Conservation (phyloP, 2,113 vertebrate species). For the Bucco capensis region DNA sequence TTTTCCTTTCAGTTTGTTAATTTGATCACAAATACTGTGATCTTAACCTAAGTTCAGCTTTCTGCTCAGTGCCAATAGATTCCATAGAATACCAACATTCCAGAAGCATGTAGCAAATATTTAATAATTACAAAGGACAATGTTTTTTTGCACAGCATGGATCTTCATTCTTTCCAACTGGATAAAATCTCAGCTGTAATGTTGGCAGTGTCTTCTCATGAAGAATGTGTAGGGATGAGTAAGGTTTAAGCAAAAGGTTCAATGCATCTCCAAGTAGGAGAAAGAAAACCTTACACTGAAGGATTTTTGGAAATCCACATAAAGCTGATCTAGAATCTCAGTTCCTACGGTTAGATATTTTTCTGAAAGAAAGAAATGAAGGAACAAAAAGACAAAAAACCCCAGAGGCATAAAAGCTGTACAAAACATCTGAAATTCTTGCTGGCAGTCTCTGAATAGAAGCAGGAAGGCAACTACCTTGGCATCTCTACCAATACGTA, state of each 20-base stretch:
- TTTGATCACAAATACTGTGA: neutral
- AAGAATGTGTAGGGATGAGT: neutral
- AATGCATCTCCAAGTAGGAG: neutral
- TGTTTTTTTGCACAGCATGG: neutral
- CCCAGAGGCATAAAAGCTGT: neutral
- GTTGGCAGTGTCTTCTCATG: neutral
- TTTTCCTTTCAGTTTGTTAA: neutral
- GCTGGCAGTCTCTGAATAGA: neutral
- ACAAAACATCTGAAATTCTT: neutral
- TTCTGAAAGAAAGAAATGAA: neutral
- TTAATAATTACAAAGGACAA: neutral
- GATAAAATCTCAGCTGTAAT: neutral
- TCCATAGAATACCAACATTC: neutral
- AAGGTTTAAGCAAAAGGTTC: neutral
- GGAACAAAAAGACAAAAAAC: fast-evolving
- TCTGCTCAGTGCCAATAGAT: neutral
- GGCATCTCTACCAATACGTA: neutral
- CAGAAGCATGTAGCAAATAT: neutral
- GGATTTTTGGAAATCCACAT: neutral
- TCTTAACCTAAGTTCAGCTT: neutral
- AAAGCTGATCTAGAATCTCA: neutral
- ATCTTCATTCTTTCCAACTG: neutral
- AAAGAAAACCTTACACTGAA: neutral
- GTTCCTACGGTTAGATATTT: neutral
- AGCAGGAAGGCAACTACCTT: neutral